A percentile compares a stretch with the other conserved stretches of the same genome.
Conservation (phyloP, 1,140 invertebrate species). For the Piezodorus guildinii region DNA sequence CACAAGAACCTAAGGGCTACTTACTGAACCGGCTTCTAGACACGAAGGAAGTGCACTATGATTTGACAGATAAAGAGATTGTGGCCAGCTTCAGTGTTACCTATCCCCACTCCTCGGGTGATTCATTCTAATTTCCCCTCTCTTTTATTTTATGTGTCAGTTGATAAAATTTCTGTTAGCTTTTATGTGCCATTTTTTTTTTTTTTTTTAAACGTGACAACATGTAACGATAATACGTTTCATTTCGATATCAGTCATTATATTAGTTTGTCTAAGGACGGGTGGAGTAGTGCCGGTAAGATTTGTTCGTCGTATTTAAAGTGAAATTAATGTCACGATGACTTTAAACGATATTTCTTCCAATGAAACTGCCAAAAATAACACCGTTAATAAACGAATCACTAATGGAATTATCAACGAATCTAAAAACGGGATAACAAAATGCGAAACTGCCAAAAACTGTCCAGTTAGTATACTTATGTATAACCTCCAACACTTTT, state of each 20-base stretch:
- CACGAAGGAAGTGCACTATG: neutral
- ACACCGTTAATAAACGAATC: no score
- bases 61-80: conserved; percentile 9
- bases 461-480: no score
- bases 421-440: no score
- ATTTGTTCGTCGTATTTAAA: neutral
- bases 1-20: neutral
- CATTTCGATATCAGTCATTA: neutral
- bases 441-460: no score
- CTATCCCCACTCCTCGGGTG: neutral
- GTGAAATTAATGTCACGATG: no score
- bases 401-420: no score
- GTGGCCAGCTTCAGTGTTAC: neutral
- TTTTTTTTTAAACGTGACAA: neutral
- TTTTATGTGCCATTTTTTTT: neutral
- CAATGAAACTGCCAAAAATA: no score
- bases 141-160: neutral
- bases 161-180: neutral
- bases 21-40: neutral
- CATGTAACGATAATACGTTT: neutral
- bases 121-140: neutral
- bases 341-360: no score
- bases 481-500: no score
- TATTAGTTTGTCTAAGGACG: neutral
- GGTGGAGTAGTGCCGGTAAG: conserved; percentile 2